Percentiles rank a stretch among this genome's conserved stretches.
These are phyloP conservation scores for Nematopogon swammerdamellus DNA, from an alignment of 2,888 invertebrate species.

Conservation along the genomic window DNA sequence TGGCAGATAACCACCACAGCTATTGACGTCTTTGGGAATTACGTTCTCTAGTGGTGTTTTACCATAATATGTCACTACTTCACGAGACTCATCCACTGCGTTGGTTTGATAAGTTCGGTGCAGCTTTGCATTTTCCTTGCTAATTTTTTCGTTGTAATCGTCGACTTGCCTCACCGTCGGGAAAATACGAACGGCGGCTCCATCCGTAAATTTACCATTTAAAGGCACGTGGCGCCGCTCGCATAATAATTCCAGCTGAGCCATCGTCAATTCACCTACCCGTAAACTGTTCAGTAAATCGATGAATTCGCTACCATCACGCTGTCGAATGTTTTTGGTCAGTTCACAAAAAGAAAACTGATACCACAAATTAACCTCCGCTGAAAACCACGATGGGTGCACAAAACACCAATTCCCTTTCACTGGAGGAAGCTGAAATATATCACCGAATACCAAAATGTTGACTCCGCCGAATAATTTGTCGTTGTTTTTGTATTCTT, in stretches of 20 bases:
- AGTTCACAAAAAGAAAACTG: conserved; percentile 18
- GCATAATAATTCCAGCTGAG: conserved; percentile 11
- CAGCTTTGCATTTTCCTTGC: conserved; percentile 1
- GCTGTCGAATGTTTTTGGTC: conserved; percentile 20
- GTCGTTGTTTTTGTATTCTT: conserved; percentile 10
- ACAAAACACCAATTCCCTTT: conserved; percentile 16
- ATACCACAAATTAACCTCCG: conserved; percentile 16
- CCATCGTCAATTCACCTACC: conserved; percentile 12
- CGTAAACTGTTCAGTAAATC: conserved; percentile 17
- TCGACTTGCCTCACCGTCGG: conserved; percentile 16
- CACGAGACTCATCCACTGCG: conserved; percentile 16
- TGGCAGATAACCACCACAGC: conserved; percentile 11
- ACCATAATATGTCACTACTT: conserved; percentile 15
- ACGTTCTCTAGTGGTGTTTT: conserved; percentile 10
- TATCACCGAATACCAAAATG: conserved; percentile 14
- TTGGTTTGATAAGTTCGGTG: conserved; percentile 10
- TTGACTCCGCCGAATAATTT: conserved; percentile 6
- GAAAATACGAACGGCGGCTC: conserved; percentile 15
- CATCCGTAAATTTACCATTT: conserved; percentile 13
- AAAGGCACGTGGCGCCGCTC: conserved; percentile 11
- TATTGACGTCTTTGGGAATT: conserved; percentile 12
- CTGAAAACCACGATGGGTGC: conserved; percentile 9
- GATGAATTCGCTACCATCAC: conserved; percentile 15
- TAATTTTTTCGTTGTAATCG: conserved; percentile 13
- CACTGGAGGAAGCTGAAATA: conserved; percentile 18